Base-by-base conservation (phyloP, 2,113 vertebrate genomes). In the Pogonocichla stellata region DNA sequence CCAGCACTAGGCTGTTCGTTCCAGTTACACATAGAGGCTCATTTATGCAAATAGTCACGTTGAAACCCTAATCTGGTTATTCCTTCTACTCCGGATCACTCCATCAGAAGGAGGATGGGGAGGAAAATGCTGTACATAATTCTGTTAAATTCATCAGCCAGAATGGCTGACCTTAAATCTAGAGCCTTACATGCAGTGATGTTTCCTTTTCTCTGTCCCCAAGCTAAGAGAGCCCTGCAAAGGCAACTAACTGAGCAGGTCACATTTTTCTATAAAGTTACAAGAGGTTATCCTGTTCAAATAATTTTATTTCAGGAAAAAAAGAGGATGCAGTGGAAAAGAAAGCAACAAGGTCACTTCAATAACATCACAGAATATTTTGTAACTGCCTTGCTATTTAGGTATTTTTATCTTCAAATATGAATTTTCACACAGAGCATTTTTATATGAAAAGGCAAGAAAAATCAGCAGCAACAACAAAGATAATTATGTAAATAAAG, bases 311-410 rank as follows among this genome's bases (percentile, higher is more conserved):
- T 90, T 87, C n/a, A 56, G 93, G 47, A 14, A 73, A 80, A 74
- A 83, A 91, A 69, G 36, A 86, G 28, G 33, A 90, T 51, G 38
- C 38, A 94, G 56, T 43, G 56, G 90, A 62, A 94, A 73, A 53
- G 43, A 86, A 93, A 61, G 80, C 56, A 90, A 80, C 70, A 92
- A 95, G 93, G 94, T 96, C 94, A 91, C 62, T 80, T 95, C 93
- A 95, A 91, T 73, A 93, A 90, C 93, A 93, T 43, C 36, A 80
- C 38, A 74, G 56, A 90, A 18, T 90, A 81, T 88, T 83, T 89
- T 75, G 67, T 80, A 77, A 38, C 61, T 86, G 61, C 26, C 26
- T 65, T 86, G 38, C 58, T 90, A 83, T 92, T 81, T 85, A 83
- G 93, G n/a, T 62, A 64, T 73, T 82, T 94, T 89, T 34, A 71